Percentiles rank a stretch among this genome's conserved stretches.
phyloP scores from a whole-genome alignment of 1,140 invertebrate genomes.

The Marisa cornuarietis region DNA sequence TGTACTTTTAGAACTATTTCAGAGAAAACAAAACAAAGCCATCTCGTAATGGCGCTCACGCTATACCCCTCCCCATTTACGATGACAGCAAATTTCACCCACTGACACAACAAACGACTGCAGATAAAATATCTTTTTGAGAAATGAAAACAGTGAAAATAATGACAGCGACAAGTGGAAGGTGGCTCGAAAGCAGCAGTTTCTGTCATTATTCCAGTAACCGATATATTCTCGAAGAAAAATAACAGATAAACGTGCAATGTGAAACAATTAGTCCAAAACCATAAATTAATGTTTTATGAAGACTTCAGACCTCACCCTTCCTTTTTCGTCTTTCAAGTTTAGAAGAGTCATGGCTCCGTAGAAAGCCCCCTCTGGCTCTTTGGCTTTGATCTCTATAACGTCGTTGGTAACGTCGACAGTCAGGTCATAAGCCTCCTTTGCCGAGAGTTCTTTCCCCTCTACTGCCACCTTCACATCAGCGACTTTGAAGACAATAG shows the following conservation, averaged over 20 bases:
- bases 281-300: background rate
- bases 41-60: too few relatives aligned
- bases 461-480: constrained; percentile 15
- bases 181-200: background rate
- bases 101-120: too few relatives aligned
- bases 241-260: background rate
- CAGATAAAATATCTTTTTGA: too few relatives aligned
- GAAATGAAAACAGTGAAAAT: background rate
- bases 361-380: constrained; percentile 47
- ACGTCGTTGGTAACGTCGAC: constrained; percentile 28
- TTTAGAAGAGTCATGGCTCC: constrained; percentile 51
- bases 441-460: constrained; percentile 26
- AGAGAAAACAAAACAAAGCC: too few relatives aligned
- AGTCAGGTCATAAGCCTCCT: constrained; percentile 42
- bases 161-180: background rate
- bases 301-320: constrained; percentile 5
- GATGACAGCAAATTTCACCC: too few relatives aligned
- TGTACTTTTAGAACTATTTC: too few relatives aligned
- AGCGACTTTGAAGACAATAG: constrained; percentile 18
- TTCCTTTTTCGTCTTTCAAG: constrained; percentile 29
- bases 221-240: background rate
- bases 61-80: too few relatives aligned
- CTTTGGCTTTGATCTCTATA: constrained; percentile 30
- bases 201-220: background rate
- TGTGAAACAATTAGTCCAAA: background rate